phyloP scores from a whole-genome alignment of 1,140 invertebrate genomes.

The Acromyrmex echinatior region DNA sequence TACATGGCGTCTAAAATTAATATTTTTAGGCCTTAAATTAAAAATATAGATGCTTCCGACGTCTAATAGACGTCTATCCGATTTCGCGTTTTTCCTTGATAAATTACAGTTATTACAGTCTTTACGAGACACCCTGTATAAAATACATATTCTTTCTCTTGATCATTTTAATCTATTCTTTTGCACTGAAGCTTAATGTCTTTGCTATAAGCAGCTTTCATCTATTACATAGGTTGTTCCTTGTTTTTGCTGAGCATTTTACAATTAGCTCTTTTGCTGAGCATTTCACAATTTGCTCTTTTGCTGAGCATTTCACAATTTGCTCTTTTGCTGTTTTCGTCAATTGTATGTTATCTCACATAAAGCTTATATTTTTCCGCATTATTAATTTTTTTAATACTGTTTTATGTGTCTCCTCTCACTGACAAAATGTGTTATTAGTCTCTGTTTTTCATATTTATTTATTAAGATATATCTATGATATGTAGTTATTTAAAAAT shows the following conservation, averaged over 20 bases:
- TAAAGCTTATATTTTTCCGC: constrained; percentile 41
- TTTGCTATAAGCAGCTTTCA: constrained; percentile 5
- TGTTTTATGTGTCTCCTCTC: constrained; percentile 7
- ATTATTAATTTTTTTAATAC: constrained; percentile 25
- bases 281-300: neutral
- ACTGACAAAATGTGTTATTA: constrained; percentile 24
- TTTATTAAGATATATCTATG: constrained; percentile 19
- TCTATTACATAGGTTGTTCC: neutral
- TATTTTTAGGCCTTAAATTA: too few species aligned
- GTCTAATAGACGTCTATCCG: too few species aligned
- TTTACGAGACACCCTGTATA: neutral
- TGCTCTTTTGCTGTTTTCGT: neutral
- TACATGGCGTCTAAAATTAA: too few species aligned
- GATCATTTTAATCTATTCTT: neutral
- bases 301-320: neutral
- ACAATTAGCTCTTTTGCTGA: constrained; percentile 2
- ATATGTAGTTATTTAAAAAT: constrained; percentile 23
- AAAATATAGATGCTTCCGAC: too few species aligned
- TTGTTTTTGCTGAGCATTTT: constrained; percentile 14
- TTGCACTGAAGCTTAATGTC: constrained; percentile 17
- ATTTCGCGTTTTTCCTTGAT: too few species aligned
- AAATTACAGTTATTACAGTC: too few species aligned
- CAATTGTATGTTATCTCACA: constrained; percentile 6
- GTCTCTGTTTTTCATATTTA: constrained; percentile 20
- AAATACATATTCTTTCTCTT: neutral